Percentiles rank a stretch among this genome's conserved stretches.
These are phyloP conservation scores for Cylindroiulus punctatus DNA, from an alignment of 2,888 invertebrate genomes.

Conservation along the genomic window DNA sequence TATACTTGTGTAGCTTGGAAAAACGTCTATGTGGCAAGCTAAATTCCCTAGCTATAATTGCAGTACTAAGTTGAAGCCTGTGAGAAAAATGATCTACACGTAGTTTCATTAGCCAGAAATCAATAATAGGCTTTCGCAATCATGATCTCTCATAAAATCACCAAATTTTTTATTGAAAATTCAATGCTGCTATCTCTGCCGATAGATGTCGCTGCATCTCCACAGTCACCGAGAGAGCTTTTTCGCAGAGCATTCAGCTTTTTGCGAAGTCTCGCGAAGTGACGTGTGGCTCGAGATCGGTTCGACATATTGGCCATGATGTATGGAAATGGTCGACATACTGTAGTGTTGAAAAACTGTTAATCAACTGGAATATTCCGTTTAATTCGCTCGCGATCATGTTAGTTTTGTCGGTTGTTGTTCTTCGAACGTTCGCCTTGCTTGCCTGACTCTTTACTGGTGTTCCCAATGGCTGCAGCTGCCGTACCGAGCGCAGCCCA, in stretches of 20 bases:
- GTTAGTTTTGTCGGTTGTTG: neutral
- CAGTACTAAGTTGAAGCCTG: no score
- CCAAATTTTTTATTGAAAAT: no score
- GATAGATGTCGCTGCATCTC: neutral
- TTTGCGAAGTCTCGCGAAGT: conserved; percentile 7
- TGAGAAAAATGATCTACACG: no score
- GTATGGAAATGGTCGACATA: conserved; percentile 47
- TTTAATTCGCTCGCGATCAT: conserved; percentile 4
- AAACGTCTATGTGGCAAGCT: no score
- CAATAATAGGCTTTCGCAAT: no score
- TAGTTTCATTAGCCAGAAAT: no score
- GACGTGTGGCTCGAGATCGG: neutral
- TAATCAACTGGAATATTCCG: conserved; percentile 36
- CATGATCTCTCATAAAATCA: no score
- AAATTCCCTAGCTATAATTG: no score
- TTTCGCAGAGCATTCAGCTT: neutral
- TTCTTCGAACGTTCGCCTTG: conserved; percentile 40
- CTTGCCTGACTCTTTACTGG: neutral
- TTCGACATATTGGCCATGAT: conserved; percentile 45
- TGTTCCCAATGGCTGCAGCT: conserved; percentile 51
- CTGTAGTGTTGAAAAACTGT: conserved; percentile 47
- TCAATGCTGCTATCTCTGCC: no score
- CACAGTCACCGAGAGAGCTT: neutral
- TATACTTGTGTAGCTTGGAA: no score
- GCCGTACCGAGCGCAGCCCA: conserved; percentile 52